phyloP scores from a whole-genome alignment of 2,888 invertebrate genomes.

The Protonemura montana region DNA sequence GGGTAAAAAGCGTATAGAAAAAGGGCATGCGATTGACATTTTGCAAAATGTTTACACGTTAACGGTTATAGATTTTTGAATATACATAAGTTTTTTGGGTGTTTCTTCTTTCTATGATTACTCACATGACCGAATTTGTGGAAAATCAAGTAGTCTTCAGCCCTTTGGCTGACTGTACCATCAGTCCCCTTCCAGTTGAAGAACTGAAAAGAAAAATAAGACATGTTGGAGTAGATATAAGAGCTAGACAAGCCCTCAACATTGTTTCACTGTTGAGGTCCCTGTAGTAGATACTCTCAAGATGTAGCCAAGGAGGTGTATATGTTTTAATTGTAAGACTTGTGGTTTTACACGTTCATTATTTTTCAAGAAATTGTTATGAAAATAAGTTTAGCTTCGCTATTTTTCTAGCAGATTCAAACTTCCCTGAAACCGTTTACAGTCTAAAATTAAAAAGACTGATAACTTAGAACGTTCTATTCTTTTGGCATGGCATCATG shows the following conservation, averaged over 20 bases:
- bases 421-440: neutral
- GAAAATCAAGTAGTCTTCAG: conserved; percentile 86
- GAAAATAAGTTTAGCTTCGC: neutral
- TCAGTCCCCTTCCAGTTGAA: conserved; percentile 84
- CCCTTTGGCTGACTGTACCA: conserved; percentile 78
- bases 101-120: conserved; percentile 54
- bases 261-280: too few species aligned
- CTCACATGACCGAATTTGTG: conserved; percentile 93
- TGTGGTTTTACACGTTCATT: neutral
- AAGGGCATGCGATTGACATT: neutral
- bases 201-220: conserved; percentile 62
- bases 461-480: neutral
- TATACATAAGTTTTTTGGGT: neutral
- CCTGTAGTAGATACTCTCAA: too few species aligned
- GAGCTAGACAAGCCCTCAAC: neutral
- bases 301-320: too few species aligned
- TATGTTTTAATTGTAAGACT: too few species aligned
- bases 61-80: neutral
- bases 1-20: conserved; percentile 7
- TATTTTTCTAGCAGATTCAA: neutral
- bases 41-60: conserved; percentile 16
- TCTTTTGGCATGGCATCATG: neutral
- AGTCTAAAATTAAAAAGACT: neutral
- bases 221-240: neutral
- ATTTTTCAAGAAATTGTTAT: neutral